These are phyloP conservation scores for Myotis lucifugus DNA, from an alignment of 2,113 vertebrate species.

Conservation along the genomic window DNA sequence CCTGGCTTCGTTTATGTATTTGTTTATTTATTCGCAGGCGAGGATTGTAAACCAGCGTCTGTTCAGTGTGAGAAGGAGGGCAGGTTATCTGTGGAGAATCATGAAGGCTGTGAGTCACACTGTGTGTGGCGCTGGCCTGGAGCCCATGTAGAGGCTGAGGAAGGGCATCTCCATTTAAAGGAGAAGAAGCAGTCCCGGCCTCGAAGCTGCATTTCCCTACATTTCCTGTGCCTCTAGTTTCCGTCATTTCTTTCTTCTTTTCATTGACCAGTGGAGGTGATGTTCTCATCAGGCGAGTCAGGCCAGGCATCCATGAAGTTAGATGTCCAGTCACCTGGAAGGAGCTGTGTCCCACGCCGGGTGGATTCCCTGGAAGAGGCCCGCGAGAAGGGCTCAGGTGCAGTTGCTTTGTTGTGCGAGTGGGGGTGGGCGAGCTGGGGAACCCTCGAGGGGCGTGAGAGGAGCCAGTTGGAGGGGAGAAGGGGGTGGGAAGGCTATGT, in stretches of 20 bases:
- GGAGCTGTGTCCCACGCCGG: neutral
- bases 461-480: neutral
- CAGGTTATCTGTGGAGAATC: neutral
- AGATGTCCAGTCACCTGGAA: neutral
- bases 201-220: neutral
- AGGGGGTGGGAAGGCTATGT: too few relatives aligned
- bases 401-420: neutral
- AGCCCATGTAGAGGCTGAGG: neutral
- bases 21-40: neutral
- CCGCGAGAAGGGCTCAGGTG: neutral
- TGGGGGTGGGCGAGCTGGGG: neutral
- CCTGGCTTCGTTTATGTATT: neutral
- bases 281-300: neutral
- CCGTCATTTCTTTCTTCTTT: neutral
- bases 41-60: neutral
- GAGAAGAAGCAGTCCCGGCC: neutral
- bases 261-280: neutral
- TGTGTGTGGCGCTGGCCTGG: neutral
- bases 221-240: neutral
- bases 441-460: neutral
- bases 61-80: neutral
- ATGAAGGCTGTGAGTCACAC: neutral
- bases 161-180: neutral
- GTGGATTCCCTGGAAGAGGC: neutral
- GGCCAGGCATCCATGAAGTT: neutral